Evolutionary conservation across 2,888 invertebrate genomes (phyloP).

Genomic region (Caprella mutica): DNA sequence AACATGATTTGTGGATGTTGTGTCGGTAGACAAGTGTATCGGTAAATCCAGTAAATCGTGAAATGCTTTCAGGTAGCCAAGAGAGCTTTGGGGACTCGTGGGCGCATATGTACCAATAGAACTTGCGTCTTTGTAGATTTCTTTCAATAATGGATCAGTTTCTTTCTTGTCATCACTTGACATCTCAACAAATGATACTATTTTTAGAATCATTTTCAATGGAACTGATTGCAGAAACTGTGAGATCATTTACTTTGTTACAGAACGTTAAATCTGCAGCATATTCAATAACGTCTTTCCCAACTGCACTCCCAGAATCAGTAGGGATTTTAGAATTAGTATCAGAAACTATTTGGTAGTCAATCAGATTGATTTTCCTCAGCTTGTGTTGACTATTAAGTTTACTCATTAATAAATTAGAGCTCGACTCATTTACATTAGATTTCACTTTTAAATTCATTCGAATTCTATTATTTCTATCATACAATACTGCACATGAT

Average conservation of each 20-base stretch:
- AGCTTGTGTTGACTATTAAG: conserved; percentile 6
- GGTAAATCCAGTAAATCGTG: conserved; percentile 29
- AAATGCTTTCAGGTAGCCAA: conserved; percentile 11
- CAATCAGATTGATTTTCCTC: conserved; percentile 10
- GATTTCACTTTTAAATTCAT: conserved; percentile 5
- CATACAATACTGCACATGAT: conserved; percentile 14
- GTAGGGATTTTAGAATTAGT: conserved; percentile 9
- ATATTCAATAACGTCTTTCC: neutral
- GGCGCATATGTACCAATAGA: neutral
- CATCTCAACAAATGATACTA: conserved; percentile 31
- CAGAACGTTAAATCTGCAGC: neutral
- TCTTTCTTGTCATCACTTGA: conserved; percentile 16
- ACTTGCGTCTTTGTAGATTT: conserved; percentile 12
- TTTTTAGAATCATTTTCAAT: conserved; percentile 7
- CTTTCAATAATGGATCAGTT: conserved; percentile 11
- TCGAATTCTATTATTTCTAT: conserved; percentile 13
- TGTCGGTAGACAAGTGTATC: neutral
- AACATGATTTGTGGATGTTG: conserved; percentile 1
- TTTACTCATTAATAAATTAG: conserved; percentile 4
- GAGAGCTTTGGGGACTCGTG: conserved; percentile 10
- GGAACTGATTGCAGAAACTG: neutral
- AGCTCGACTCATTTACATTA: conserved; percentile 4
- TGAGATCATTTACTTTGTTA: no score
- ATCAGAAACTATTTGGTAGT: conserved; percentile 30
- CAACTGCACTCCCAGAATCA: neutral